Evolutionary conservation across 2,113 vertebrate genomes (phyloP).

Genomic region (Spea multiplicata): DNA sequence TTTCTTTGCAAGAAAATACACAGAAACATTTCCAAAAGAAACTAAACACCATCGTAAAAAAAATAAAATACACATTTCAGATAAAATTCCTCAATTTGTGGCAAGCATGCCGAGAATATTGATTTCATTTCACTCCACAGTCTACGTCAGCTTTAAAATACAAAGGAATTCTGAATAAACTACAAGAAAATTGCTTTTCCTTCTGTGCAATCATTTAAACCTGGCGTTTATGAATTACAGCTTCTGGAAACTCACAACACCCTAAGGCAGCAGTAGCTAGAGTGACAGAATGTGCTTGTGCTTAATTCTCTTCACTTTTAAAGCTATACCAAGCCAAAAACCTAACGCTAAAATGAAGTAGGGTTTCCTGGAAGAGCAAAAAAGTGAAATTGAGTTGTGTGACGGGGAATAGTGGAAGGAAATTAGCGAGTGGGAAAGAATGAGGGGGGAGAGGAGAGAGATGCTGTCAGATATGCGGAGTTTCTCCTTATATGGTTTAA

Average conservation of each 20-base stretch:
- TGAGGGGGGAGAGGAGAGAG: constrained; percentile 2
- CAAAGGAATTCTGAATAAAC: constrained; percentile 1
- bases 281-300: too few species aligned
- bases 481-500: constrained; percentile 66
- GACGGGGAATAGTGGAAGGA: constrained; percentile 30
- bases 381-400: background rate
- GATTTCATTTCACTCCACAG: constrained; percentile 4
- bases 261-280: too few species aligned
- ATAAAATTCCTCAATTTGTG: constrained; percentile 8
- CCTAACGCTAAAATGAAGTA: background rate
- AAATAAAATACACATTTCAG: background rate
- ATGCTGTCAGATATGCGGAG: constrained; percentile 19
- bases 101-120: background rate
- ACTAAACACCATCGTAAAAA: too few species aligned
- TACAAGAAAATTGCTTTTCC: background rate
- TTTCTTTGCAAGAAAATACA: too few species aligned
- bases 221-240: constrained; percentile 2
- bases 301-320: too few species aligned
- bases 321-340: too few species aligned
- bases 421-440: constrained; percentile 27
- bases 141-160: background rate
- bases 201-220: background rate
- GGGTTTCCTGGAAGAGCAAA: background rate
- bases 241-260: too few species aligned
- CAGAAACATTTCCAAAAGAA: too few species aligned